Conservation (phyloP, 2,888 invertebrate genomes). For the Plemyria rubiginata region DNA sequence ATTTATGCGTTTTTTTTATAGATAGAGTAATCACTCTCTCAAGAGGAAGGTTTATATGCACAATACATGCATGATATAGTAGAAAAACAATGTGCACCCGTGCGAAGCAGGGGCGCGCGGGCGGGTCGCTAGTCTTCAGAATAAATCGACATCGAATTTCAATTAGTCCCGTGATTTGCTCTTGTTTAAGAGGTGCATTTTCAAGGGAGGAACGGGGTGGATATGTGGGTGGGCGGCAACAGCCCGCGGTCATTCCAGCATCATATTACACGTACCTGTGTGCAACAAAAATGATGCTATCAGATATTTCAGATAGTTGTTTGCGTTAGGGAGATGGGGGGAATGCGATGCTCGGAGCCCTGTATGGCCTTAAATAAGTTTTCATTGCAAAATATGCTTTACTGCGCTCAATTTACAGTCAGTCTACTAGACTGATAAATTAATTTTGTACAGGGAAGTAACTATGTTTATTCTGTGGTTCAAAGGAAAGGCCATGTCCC, state of each 20-base stretch:
- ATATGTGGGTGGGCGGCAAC: neutral
- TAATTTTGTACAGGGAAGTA: neutral
- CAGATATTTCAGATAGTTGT: neutral
- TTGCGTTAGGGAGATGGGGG: neutral
- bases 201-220: neutral
- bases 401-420: neutral
- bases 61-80: too few species aligned
- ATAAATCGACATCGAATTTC: neutral
- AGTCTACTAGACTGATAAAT: neutral
- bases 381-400: constrained; percentile 1
- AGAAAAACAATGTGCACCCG: too few species aligned
- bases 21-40: too few species aligned
- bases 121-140: too few species aligned
- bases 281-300: neutral
- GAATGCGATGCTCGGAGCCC: neutral
- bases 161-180: neutral
- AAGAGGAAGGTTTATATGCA: too few species aligned
- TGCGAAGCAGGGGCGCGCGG: too few species aligned
- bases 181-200: neutral
- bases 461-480: neutral
- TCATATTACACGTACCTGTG: neutral
- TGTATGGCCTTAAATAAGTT: neutral
- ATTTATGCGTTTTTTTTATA: too few species aligned
- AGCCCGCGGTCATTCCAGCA: neutral
- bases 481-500: neutral